These are phyloP conservation scores for Lacerta agilis DNA, from an alignment of 2,797 vertebrate genomes.

Conservation along the genomic window DNA sequence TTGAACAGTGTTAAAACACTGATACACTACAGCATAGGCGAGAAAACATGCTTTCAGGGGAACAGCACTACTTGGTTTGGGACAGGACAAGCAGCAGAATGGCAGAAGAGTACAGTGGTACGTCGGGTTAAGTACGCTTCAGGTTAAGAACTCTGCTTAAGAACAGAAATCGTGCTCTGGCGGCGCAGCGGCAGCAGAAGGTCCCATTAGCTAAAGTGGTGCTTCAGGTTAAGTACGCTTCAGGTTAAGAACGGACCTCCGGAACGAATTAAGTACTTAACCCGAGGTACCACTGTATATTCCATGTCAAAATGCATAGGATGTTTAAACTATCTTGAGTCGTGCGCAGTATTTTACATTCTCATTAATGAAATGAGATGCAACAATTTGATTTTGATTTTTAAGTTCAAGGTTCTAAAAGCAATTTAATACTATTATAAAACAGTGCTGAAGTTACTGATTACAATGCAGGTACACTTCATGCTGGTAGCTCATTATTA, in stretches of 20 bases:
- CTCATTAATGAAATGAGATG: constrained; percentile 27
- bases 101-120: background rate
- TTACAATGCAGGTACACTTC: constrained; percentile 61
- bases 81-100: background rate
- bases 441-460: constrained; percentile 45
- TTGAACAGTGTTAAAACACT: background rate
- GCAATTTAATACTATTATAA: constrained; percentile 43
- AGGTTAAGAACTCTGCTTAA: too few species aligned
- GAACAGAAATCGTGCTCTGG: too few species aligned
- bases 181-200: too few species aligned
- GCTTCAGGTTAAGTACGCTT: too few species aligned
- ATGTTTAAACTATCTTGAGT: background rate
- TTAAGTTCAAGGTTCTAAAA: constrained; percentile 45
- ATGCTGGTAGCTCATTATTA: constrained; percentile 52
- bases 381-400: constrained; percentile 7
- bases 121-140: too few species aligned
- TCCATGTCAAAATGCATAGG: constrained; percentile 27
- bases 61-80: background rate
- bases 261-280: too few species aligned
- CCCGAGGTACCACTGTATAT: background rate
- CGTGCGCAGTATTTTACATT: constrained; percentile 2
- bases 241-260: too few species aligned
- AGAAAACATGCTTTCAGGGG: constrained; percentile 18
- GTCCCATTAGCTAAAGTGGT: too few species aligned
- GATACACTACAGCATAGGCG: accelerated